Conservation (phyloP, 2,888 invertebrate genomes). For the Carcina quercana region DNA sequence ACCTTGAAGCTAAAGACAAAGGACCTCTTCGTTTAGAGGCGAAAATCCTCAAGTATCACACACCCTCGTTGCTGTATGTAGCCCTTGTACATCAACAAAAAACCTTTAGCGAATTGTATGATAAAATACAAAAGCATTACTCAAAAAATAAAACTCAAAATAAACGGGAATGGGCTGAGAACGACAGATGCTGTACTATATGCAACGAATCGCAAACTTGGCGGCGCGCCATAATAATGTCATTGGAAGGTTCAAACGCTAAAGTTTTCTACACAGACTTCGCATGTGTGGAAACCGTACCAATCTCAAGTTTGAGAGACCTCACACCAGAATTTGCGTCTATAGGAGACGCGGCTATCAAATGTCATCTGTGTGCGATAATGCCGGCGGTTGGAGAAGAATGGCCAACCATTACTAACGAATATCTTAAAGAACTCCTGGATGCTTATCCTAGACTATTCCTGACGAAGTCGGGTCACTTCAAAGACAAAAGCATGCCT, state of each 20-base stretch:
- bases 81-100: slow-evolving; percentile 60
- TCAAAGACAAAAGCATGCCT: slow-evolving; percentile 65
- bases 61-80: slow-evolving; percentile 77
- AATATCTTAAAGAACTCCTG: slow-evolving; percentile 73
- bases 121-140: slow-evolving; percentile 73
- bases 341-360: slow-evolving; percentile 74
- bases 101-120: slow-evolving; percentile 58
- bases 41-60: slow-evolving; percentile 59
- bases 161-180: slow-evolving; percentile 60
- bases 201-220: slow-evolving; percentile 71
- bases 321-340: slow-evolving; percentile 65
- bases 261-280: slow-evolving; percentile 81
- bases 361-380: slow-evolving; percentile 81
- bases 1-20: slow-evolving; percentile 55
- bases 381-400: slow-evolving; percentile 78
- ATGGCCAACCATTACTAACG: slow-evolving; percentile 77
- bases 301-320: slow-evolving; percentile 54
- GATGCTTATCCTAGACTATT: slow-evolving; percentile 63
- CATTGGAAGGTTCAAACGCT: slow-evolving; percentile 43
- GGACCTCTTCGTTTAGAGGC: slow-evolving; percentile 67
- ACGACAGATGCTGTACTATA: slow-evolving; percentile 61
- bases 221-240: slow-evolving; percentile 70
- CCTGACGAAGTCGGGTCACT: slow-evolving; percentile 70
- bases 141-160: slow-evolving; percentile 27
- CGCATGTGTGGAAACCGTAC: slow-evolving; percentile 68